Percentiles rank a stretch among this genome's conserved stretches.
These are phyloP conservation scores for Falco novaeseelandiae DNA, from an alignment of 2,797 vertebrate genomes.

Conservation along the genomic window DNA sequence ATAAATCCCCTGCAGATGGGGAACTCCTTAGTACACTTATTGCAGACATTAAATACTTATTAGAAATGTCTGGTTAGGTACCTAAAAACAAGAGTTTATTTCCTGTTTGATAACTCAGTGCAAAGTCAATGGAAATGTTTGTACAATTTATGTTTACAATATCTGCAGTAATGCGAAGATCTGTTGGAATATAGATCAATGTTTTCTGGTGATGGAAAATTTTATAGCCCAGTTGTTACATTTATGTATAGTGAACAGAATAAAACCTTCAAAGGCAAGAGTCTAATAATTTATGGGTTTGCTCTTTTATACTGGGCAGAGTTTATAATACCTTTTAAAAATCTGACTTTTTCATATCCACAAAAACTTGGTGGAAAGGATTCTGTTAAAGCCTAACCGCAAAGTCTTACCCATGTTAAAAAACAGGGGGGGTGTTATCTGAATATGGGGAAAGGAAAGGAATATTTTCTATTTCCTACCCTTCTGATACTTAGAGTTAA, in stretches of 20 bases:
- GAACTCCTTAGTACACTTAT: neutral
- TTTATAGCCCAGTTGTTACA: neutral
- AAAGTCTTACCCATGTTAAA: neutral
- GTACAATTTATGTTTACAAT: neutral
- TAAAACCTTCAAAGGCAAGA: neutral
- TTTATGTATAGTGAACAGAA: neutral
- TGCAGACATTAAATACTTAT: neutral
- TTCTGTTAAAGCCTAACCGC: neutral
- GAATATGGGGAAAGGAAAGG: neutral
- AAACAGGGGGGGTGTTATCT: neutral
- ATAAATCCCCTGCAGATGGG: neutral
- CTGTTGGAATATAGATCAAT: neutral
- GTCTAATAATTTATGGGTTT: neutral
- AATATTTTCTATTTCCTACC: neutral
- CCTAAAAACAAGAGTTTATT: neutral
- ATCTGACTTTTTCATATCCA: neutral
- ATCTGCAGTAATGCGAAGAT: neutral
- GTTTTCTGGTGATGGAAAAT: neutral
- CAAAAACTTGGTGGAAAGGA: neutral
- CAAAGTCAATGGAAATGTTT: neutral
- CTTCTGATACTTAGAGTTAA: constrained; percentile 1
- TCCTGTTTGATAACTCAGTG: neutral
- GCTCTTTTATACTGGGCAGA: neutral
- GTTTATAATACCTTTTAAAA: neutral
- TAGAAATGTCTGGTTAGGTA: neutral